These are phyloP conservation scores for Adrianichthys oophorus DNA, from an alignment of 2,797 vertebrate genomes.

Conservation along the genomic window DNA sequence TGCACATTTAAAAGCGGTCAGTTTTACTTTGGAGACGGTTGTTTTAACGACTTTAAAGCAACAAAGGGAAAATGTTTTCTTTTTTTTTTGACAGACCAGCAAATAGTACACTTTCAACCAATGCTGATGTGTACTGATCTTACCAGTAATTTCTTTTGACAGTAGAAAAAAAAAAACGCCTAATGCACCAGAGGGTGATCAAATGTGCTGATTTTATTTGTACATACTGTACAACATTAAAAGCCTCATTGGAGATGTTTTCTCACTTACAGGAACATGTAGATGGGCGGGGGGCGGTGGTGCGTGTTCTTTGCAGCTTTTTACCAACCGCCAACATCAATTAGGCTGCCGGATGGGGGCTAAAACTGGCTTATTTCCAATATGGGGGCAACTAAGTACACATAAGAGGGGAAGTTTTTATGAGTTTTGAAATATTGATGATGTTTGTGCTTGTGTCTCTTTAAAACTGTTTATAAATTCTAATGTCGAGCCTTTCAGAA, in stretches of 20 bases:
- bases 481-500: conserved; percentile 71
- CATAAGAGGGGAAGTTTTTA: conserved; percentile 71
- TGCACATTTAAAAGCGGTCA: conserved; percentile 32
- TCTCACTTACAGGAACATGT: conserved; percentile 26
- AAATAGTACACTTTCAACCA: conserved; percentile 22
- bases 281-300: neutral
- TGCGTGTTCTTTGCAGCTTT: conserved; percentile 15
- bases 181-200: conserved; percentile 49
- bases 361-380: conserved; percentile 58
- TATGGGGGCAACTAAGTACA: conserved; percentile 62
- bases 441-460: conserved; percentile 76
- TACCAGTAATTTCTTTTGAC: conserved; percentile 44
- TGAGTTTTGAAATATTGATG: conserved; percentile 80
- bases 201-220: conserved; percentile 62
- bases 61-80: conserved; percentile 49
- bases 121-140: conserved; percentile 18
- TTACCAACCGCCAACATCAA: conserved; percentile 75
- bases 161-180: conserved; percentile 38
- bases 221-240: conserved; percentile 46
- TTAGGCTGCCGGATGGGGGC: conserved; percentile 62
- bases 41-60: conserved; percentile 27
- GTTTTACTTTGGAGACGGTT: conserved; percentile 27
- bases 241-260: conserved; percentile 57
- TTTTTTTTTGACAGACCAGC: conserved; percentile 14
- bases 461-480: conserved; percentile 82